A percentile compares a stretch with the other conserved stretches of the same genome.
Conservation (phyloP, 1,140 invertebrate genomes). For the Campoletis sonorensis region DNA sequence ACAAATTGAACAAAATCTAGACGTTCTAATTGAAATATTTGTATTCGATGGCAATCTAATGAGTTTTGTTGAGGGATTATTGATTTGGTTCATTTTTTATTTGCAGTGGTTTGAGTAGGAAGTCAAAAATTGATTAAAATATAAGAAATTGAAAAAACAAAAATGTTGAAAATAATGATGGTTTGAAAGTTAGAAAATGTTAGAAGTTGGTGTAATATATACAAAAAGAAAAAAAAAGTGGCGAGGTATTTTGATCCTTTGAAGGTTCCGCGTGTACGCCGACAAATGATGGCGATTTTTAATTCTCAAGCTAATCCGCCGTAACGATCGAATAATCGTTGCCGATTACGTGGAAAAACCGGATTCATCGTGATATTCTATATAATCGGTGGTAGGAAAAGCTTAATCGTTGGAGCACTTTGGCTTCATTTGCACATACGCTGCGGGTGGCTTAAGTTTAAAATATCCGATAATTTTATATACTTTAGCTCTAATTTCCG, state of each 20-base stretch:
- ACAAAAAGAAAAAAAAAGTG: not conserved
- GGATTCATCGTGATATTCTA: not conserved
- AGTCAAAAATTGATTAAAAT: no score
- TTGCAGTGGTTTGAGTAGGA: no score
- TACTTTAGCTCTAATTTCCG: constrained; percentile 12
- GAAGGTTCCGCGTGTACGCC: constrained; percentile 11
- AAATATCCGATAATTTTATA: constrained; percentile 5
- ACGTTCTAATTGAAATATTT: no score
- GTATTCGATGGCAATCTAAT: no score
- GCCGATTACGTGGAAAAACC: constrained; percentile 11
- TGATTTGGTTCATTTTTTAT: no score
- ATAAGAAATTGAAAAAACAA: no score
- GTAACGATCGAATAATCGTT: constrained; percentile 1
- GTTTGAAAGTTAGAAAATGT: no score
- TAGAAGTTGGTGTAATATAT: no score
- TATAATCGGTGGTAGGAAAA: constrained; percentile 16
- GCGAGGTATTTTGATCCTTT: not conserved
- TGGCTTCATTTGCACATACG: not conserved
- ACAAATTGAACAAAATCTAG: no score
- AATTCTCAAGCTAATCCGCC: not conserved
- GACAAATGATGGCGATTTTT: constrained; percentile 9
- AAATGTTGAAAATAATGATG: no score
- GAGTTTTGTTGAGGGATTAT: no score
- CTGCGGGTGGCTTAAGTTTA: constrained; percentile 14
- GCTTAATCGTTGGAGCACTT: not conserved